Conservation (phyloP, 1,140 invertebrate genomes). For the Proctacanthus coquilletti region DNA sequence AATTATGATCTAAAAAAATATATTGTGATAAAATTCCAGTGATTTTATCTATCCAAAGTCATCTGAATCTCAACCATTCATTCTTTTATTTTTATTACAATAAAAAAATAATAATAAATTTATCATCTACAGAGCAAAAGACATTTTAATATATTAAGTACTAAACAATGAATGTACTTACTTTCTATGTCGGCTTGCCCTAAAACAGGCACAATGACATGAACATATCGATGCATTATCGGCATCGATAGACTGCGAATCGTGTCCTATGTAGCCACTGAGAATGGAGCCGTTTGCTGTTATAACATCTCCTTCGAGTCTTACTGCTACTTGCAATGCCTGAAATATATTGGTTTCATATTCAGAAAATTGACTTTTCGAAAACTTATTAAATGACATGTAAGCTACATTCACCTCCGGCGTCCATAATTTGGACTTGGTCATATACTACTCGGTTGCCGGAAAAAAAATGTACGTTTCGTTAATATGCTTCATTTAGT, state of each 20-base stretch:
- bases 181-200: slow-evolving; percentile 41
- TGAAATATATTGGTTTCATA: slow-evolving; percentile 26
- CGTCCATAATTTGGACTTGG: slow-evolving; percentile 31
- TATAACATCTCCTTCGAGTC: slow-evolving; percentile 90
- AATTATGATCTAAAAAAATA: too few species aligned
- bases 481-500: neutral
- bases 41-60: too few species aligned
- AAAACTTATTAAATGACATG: neutral
- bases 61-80: too few species aligned
- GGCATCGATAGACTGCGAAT: slow-evolving; percentile 38
- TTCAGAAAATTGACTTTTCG: neutral
- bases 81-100: too few species aligned
- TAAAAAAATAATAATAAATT: too few species aligned
- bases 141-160: too few species aligned
- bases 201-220: slow-evolving; percentile 61
- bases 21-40: too few species aligned
- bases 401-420: slow-evolving; percentile 24
- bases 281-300: slow-evolving; percentile 72
- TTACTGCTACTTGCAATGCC: slow-evolving; percentile 71
- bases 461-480: neutral
- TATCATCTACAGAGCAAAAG: too few species aligned
- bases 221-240: slow-evolving; percentile 66
- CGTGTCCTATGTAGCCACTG: slow-evolving; percentile 43
- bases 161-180: too few species aligned
- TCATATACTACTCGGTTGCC: slow-evolving; percentile 23